Percentiles rank a stretch among this genome's conserved stretches.
These are phyloP conservation scores for Diarsia mendica DNA, from an alignment of 2,888 invertebrate genomes.

Conservation along the genomic window DNA sequence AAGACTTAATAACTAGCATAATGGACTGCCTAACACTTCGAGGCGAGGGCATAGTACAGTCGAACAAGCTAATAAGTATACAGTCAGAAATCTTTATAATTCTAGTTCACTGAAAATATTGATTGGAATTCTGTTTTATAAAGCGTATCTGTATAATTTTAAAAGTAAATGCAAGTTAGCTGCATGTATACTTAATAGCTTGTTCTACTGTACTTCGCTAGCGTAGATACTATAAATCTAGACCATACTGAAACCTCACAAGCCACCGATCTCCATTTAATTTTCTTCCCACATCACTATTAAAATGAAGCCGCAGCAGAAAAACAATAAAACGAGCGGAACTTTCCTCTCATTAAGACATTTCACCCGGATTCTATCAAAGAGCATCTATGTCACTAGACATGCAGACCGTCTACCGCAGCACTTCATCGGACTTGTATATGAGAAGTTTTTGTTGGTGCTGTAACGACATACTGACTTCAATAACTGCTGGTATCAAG, in stretches of 20 bases:
- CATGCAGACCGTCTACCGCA: slow-evolving; percentile 52
- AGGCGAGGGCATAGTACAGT: too few species aligned
- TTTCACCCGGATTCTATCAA: slow-evolving; percentile 61
- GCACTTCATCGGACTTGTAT: slow-evolving; percentile 55
- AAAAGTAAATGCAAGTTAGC: too few species aligned
- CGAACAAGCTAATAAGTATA: too few species aligned
- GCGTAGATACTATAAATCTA: neutral
- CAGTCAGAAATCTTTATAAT: too few species aligned
- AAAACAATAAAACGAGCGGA: slow-evolving; percentile 50
- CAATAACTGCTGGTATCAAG: slow-evolving; percentile 45
- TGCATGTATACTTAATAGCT: too few species aligned
- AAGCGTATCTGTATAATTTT: too few species aligned
- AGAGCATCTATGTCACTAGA: slow-evolving; percentile 61
- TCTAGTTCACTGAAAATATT: too few species aligned
- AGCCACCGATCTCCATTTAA: slow-evolving; percentile 18
- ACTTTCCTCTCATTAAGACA: slow-evolving; percentile 63
- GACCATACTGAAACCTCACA: neutral
- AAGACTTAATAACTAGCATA: too few species aligned
- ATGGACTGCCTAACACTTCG: too few species aligned
- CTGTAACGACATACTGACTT: slow-evolving; percentile 55
- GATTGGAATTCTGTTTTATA: too few species aligned
- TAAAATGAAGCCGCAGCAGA: slow-evolving; percentile 33
- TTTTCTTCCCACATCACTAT: slow-evolving; percentile 51
- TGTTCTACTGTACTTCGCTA: too few species aligned
- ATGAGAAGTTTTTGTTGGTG: slow-evolving; percentile 49